phyloP scores from a whole-genome alignment of 2,797 vertebrate species.

The Ceryle rudis region DNA sequence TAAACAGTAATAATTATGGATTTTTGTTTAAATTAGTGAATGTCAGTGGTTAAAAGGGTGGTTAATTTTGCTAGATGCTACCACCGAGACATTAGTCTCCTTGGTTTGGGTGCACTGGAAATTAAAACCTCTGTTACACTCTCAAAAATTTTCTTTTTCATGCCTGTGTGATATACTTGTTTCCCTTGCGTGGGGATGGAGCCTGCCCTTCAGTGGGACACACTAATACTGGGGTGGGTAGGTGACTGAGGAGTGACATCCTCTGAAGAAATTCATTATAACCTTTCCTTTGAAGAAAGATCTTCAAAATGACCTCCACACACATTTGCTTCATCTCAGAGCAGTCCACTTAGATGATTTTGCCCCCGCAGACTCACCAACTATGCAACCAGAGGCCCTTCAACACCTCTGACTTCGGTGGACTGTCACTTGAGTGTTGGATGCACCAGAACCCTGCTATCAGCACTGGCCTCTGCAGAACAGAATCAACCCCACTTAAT shows the following conservation, averaged over 20 bases:
- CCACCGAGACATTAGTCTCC: not conserved
- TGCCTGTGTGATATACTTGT: not conserved
- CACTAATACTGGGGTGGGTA: not conserved
- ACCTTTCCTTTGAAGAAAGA: not conserved
- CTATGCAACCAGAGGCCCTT: not conserved
- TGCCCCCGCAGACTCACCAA: not conserved
- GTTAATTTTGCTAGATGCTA: not conserved
- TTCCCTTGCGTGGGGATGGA: not conserved
- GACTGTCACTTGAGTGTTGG: not conserved
- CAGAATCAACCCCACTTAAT: not conserved
- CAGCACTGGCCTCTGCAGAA: constrained; percentile 1
- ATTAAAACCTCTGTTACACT: not conserved
- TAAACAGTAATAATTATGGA: not conserved
- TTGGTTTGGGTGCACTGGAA: not conserved
- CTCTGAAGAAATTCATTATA: not conserved
- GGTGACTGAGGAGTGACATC: not conserved
- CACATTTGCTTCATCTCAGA: not conserved
- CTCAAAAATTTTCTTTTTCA: not conserved
- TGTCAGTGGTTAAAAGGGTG: not conserved
- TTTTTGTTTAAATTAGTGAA: not conserved
- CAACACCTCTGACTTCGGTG: not conserved
- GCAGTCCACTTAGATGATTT: not conserved
- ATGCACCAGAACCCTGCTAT: not conserved
- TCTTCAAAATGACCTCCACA: not conserved
- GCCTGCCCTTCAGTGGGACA: not conserved